Evolutionary conservation across 2,797 vertebrate species (phyloP).

Genomic region (Salmo trutta): DNA sequence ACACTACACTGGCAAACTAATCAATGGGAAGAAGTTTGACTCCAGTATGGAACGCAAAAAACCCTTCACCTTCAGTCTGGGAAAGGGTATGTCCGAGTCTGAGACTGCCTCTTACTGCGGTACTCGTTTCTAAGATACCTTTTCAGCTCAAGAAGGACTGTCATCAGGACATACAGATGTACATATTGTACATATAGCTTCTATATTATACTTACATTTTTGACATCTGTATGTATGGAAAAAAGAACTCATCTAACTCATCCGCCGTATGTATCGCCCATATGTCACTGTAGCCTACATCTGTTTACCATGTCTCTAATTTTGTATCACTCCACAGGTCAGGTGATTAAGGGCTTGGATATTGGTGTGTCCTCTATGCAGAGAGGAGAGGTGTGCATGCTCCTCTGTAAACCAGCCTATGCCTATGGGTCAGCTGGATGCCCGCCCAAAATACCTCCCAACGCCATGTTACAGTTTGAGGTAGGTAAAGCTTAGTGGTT

Average conservation of each 20-base stretch:
- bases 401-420: slow-evolving; percentile 90
- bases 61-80: slow-evolving; percentile 89
- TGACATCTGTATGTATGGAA: neutral
- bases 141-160: neutral
- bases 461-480: slow-evolving; percentile 90
- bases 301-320: neutral
- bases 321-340: slow-evolving; percentile 73
- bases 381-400: slow-evolving; percentile 87
- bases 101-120: neutral
- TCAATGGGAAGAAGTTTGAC: slow-evolving; percentile 91
- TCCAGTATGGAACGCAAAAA: slow-evolving; percentile 90
- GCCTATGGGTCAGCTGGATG: slow-evolving; percentile 88
- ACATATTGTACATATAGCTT: too few relatives aligned
- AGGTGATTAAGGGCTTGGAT: slow-evolving; percentile 96
- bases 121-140: neutral
- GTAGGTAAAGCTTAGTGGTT: slow-evolving; percentile 59
- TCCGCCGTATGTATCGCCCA: neutral
- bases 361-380: slow-evolving; percentile 90
- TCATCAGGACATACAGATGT: neutral
- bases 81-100: slow-evolving; percentile 81
- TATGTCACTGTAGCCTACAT: neutral
- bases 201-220: too few relatives aligned
- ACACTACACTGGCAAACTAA: slow-evolving; percentile 91
- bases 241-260: neutral
- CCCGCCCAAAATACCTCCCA: slow-evolving; percentile 89